Evolutionary conservation across 2,113 vertebrate species (phyloP), one percentile per base, ranked within the genome.

Genomic region (Callopanchax toddi): DNA sequence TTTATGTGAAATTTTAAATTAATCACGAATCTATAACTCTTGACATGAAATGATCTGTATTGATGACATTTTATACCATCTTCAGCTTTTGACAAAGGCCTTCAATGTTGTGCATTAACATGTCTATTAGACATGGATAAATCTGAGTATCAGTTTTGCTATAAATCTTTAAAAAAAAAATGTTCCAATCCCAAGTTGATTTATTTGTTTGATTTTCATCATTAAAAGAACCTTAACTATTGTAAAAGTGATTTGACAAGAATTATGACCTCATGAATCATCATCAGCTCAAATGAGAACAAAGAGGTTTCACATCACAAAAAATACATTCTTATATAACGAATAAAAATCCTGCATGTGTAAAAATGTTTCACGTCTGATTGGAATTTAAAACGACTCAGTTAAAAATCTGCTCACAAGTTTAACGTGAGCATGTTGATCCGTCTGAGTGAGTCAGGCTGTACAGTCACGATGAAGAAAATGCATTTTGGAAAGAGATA

Each of bases 221-320:
- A n/a, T n/a, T n/a, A n/a, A n/a, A n/a, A n/a, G n/a, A n/a, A n/a
- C n/a, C n/a, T n/a, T n/a, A n/a, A n/a, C n/a, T n/a, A n/a, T n/a
- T 52, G 48, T 68, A 57, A 74, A 54, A 74, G 55, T 48, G 29
- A 60, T 65, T 46, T 29, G 45, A 40, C 23, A 49, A 59, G 50
- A 65, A 62, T 42, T 17, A 34, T 61, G 51, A 66, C 45, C 43
- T 71, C 54, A 67, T 71, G 67, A 76, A 81, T 83, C 68, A 67
- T 63, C 71, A 79, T 77, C 20, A 63, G 60, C 49, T 69, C 74
- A 66, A 71, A 73, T 79, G 37, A 82, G 70, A 71, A 79, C 63
- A 66, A 32, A 61, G 50, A 79, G 63, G 61, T 67, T 79, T 52
- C 60, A 62, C 52, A 66, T 74, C 53, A 51, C 58, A 71, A 50